Evolutionary conservation across 92 coral and sea anemone species (phyloP).

Genomic region (Heliopora coerulea): DNA sequence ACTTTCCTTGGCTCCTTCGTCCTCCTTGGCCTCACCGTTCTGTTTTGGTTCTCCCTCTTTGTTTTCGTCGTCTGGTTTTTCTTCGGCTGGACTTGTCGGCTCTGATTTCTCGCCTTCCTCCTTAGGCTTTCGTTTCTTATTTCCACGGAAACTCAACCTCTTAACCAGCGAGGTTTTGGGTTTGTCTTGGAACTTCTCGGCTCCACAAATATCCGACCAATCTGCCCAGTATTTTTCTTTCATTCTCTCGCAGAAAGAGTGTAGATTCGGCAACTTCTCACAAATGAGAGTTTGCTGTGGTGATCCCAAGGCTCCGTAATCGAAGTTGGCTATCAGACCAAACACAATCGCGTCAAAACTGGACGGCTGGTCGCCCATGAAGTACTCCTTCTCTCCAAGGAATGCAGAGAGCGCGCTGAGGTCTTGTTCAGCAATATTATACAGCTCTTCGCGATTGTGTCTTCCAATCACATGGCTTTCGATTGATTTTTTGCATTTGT

Average conservation of each 20-base stretch:
- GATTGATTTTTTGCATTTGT: conserved; percentile 92
- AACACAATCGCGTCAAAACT: conserved; percentile 94
- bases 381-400: conserved; percentile 86
- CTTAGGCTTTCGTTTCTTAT: conserved; percentile 63
- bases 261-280: conserved; percentile 81
- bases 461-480: conserved; percentile 98
- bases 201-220: conserved; percentile 86
- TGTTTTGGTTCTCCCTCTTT: conserved; percentile 46
- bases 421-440: conserved; percentile 90
- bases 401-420: conserved; percentile 69
- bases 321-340: conserved; percentile 87
- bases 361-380: conserved; percentile 86
- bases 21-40: conserved; percentile 33
- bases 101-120: conserved; percentile 51
- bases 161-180: conserved; percentile 65
- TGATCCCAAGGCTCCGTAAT: conserved; percentile 77
- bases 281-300: conserved; percentile 85
- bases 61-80: conserved; percentile 50
- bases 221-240: conserved; percentile 88
- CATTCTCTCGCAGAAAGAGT: conserved; percentile 88
- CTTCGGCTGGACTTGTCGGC: conserved; percentile 57
- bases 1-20: conserved; percentile 45
- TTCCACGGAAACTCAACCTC: conserved; percentile 72
- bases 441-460: conserved; percentile 90
- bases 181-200: conserved; percentile 81